Evolutionary conservation across 2,888 invertebrate genomes (phyloP), one percentile per base, ranked within the genome.

Genomic region (Volucella inflata): DNA sequence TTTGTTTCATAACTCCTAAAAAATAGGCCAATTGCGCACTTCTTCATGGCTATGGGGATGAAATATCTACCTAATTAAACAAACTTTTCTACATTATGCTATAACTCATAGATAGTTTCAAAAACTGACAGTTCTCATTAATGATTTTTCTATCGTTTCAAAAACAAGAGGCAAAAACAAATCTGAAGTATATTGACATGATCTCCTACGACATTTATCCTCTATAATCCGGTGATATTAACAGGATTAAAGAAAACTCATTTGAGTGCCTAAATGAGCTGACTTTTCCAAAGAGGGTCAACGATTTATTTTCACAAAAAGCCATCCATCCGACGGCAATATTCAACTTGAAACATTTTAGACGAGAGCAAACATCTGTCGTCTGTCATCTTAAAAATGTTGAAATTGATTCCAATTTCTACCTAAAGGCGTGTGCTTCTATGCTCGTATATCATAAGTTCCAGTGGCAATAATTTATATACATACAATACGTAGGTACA

Each of bases 281-380:
- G 85, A 85, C 85, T 81, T 81, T 64, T 72, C 51, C 46, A 77
- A 85, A 85, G 80, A 85, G 85, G 85, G 85, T 85, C 85, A 81
- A 60, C 76, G 51, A 72, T 76, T 68, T 42, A 85, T 62, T 77
- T 30, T 76, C 80, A 81, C 85, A 67, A 85, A 85, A 81, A 85
- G 85, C 81, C 68, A 80, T 14, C 57, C 38, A 44, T 60, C 67
- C 78, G 74, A 70, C 67, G 62, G 53, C 14, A 72, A 60, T 67
- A 67, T 67, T 44, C 51, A 50, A 60, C 40, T 44, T 38, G 14
- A 62, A 38, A 16, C 64, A 51, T 68, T 59, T 16, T 36, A 14
- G 64, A n/a, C 30, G 16, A 21, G 48, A 6, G 21, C 44, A n/a
- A 80, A 81, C 85, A 85, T 85, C 85, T 85, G 85, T 85, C 80